Evolutionary conservation across 2,113 vertebrate genomes (phyloP), one percentile per base, ranked within the genome.

Genomic region (Sphaerodactylus townsendi): DNA sequence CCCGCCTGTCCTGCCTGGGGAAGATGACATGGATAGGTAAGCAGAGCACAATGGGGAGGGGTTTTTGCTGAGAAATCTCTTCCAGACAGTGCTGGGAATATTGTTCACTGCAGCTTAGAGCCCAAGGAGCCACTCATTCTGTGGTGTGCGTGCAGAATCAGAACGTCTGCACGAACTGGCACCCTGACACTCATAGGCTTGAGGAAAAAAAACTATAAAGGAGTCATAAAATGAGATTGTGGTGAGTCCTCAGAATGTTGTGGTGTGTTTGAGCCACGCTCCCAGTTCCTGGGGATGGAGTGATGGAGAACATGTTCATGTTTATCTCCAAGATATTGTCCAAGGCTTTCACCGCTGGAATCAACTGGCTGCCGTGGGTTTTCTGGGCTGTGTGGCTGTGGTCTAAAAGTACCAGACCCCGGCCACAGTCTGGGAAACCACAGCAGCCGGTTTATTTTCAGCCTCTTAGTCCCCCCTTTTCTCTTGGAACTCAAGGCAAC

Each of bases 1-100:
- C 62, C 99, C 99, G 39, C 99, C 99, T 41, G 83, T 97, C 91
- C 96, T 99, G 92, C 96, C 97, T 90, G 99, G 98, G 94, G 98
- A 98, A 85, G 94, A 97, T 95, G 96, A 97, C 91, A 96, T 98
- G 93, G 98, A 97, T 95, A 99, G 99, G 98, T 99, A 95, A 98
- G 97, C 14, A 90, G 86, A 88, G 77, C 23, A 28, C 9, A 9
- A 2, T 25, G 59, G 59, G 7, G 8, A 5, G 56, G 21, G 56
- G 8, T 23, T 8, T 23, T 62, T 69, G 0, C 2, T 35, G 21
- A 28, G 75, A 2, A 80, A 77, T 10, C 0, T 77, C 62, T 33
- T 70, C 48, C 4, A 35, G 35, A 80, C 50, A 56, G 1, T 0
- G 39, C 87, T 73, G 1, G 77, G 14, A 84, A 28, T 56, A 15